phyloP scores from a whole-genome alignment of 2,888 invertebrate species.

The Oligia latruncula region DNA sequence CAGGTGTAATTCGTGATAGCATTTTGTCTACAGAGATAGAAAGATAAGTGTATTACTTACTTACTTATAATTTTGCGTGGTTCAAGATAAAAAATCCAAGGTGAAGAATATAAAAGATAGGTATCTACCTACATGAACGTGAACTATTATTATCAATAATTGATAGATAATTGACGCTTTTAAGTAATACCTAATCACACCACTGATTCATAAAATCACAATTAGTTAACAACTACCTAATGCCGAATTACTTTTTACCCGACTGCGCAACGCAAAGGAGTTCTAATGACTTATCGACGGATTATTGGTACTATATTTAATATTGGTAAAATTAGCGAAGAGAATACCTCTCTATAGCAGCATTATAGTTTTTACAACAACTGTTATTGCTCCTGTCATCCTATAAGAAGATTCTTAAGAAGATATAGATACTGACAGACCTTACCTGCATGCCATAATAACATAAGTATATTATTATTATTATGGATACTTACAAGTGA shows the following conservation, averaged over 20 bases:
- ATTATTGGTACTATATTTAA: not conserved
- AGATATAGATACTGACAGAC: not conserved
- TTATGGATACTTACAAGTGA: not conserved
- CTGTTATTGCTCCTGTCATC: not conserved
- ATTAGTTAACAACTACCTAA: not conserved
- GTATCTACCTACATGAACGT: slow-evolving; percentile 47
- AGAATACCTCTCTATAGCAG: not conserved
- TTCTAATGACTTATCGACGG: not conserved
- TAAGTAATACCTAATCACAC: slow-evolving; percentile 12
- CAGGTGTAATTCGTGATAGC: slow-evolving; percentile 67
- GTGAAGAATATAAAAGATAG: slow-evolving; percentile 55
- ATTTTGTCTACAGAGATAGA: slow-evolving; percentile 70
- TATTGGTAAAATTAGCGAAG: not conserved
- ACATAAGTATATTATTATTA: no score
- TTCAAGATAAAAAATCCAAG: slow-evolving; percentile 68
- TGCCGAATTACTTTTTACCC: slow-evolving; percentile 7
- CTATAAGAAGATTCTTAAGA: not conserved
- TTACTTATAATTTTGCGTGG: slow-evolving; percentile 68
- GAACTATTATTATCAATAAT: slow-evolving; percentile 38
- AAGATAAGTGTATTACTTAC: slow-evolving; percentile 65
- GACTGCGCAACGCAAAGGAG: no score
- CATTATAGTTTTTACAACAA: not conserved
- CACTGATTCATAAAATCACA: slow-evolving; percentile 35
- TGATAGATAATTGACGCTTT: not conserved
- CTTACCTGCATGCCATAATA: not conserved